Percentiles rank a stretch among this genome's conserved stretches.
phyloP scores from a whole-genome alignment of 2,888 invertebrate genomes.

The Homarus gammarus region DNA sequence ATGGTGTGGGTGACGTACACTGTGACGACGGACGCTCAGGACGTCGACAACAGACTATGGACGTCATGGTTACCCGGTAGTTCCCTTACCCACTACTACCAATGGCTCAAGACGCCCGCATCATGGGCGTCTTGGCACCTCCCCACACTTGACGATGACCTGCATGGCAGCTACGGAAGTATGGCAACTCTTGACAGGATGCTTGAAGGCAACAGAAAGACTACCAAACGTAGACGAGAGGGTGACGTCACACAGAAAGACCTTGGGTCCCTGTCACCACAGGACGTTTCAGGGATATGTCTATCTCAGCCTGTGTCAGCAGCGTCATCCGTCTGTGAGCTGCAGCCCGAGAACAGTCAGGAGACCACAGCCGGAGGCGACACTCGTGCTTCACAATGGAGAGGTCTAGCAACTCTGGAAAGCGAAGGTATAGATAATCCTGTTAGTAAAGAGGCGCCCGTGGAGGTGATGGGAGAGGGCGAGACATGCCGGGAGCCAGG shows the following conservation, averaged over 20 bases:
- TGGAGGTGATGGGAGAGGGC: background rate
- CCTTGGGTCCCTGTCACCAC: too few species aligned
- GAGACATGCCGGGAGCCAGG: background rate
- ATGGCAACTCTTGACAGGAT: background rate
- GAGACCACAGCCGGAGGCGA: too few species aligned
- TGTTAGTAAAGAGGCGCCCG: background rate
- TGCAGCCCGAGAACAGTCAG: too few species aligned
- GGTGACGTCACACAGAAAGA: too few species aligned
- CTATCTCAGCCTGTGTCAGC: too few species aligned
- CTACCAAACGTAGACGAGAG: too few species aligned
- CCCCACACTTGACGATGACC: background rate
- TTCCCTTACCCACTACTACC: background rate
- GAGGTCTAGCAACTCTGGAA: too few species aligned
- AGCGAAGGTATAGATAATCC: too few species aligned
- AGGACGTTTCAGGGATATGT: too few species aligned
- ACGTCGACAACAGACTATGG: background rate
- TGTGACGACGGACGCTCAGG: background rate
- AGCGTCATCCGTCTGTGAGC: too few species aligned
- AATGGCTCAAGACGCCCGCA: background rate
- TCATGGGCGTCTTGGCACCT: background rate
- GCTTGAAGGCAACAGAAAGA: too few species aligned
- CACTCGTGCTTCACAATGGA: too few species aligned
- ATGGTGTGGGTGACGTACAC: conserved; percentile 3
- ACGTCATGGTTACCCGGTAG: conserved; percentile 6
- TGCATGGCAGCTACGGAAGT: background rate